Base-by-base conservation (phyloP, 1,140 invertebrate species). In the Psix sp. region DNA sequence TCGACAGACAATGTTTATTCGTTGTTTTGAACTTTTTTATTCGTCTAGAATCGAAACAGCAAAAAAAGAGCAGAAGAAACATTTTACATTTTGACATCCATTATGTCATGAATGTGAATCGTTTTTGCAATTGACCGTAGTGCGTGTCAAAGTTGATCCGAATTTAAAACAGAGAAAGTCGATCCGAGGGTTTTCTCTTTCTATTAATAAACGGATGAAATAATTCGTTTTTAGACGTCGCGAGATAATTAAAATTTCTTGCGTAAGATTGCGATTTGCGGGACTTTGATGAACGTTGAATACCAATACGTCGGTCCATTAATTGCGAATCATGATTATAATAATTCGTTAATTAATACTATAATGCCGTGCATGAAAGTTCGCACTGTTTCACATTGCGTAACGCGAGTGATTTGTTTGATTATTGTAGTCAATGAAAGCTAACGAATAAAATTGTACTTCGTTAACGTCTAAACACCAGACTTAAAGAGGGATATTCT, bases 401-500 rank as follows among this genome's bases (percentile, higher is more conserved):
- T 63, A 74, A 74, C 36, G 49, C 48, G 39, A 62, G 60, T 65
- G 60, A 75, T 66, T 65, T 62, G 73, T 75, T 75, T 70, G 65
- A 75, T 75, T 75, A 75, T 75, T 66, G 51, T 66, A 54, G 60
- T 74, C 59, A 70, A 70, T 70, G 65, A 75, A 70, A 75, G 65
- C 70, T 75, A 66, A 75, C 65, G 73, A 75, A 68, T 75, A 75
- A 70, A 75, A 75, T 75, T 75, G 73, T 71, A 71, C 73, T 75
- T 75, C 66, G 66, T 75, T 75, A 75, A 75, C 60, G 54, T 75
- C 66, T 66, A 75, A 75, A 76, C 73, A 71, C 59, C 54, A 65
- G 60, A 65, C 72, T 70, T 35, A 46, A 62, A 66, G 73, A 62
- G 73, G 54, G 66, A 70, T 56, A 66, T 75, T 75, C n/a, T 62